Evolutionary conservation across 1,140 invertebrate genomes (phyloP).

Genomic region (Metaphire vulgaris): DNA sequence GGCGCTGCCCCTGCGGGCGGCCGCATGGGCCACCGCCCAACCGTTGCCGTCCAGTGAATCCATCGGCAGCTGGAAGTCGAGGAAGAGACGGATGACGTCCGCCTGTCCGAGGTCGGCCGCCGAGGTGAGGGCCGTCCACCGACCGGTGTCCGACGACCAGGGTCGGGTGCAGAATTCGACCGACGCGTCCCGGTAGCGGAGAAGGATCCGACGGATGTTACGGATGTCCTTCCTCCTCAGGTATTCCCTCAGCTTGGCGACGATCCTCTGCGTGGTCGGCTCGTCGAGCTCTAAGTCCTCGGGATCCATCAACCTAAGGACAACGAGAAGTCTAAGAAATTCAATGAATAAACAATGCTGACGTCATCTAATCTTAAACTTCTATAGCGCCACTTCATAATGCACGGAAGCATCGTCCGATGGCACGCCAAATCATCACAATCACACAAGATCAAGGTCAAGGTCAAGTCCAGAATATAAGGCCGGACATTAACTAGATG

Average conservation of each 20-base stretch:
- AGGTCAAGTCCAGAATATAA: too few relatives aligned
- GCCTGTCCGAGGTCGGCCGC: constrained; percentile 13
- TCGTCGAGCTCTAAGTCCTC: not conserved
- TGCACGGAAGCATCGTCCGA: too few relatives aligned
- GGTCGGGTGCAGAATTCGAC: constrained; percentile 2
- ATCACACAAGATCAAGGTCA: too few relatives aligned
- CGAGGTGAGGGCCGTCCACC: constrained; percentile 9
- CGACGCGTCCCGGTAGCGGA: constrained; percentile 4
- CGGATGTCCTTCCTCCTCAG: constrained; percentile 12
- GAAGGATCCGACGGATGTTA: constrained; percentile 16
- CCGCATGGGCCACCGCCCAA: constrained; percentile 7
- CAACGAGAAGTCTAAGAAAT: too few relatives aligned
- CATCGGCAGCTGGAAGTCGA: not conserved
- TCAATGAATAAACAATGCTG: too few relatives aligned
- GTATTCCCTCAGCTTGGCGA: constrained; percentile 19
- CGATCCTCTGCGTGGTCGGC: not conserved
- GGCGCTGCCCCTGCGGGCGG: not conserved
- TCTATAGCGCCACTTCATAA: too few relatives aligned
- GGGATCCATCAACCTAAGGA: not conserved
- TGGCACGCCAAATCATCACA: too few relatives aligned
- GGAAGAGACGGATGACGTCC: constrained; percentile 11
- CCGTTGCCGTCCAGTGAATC: constrained; percentile 18
- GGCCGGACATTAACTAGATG: too few relatives aligned
- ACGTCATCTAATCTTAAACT: too few relatives aligned
- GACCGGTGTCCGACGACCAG: not conserved